phyloP scores from a whole-genome alignment of 2,888 invertebrate species.

The Cryptus viduatorius region DNA sequence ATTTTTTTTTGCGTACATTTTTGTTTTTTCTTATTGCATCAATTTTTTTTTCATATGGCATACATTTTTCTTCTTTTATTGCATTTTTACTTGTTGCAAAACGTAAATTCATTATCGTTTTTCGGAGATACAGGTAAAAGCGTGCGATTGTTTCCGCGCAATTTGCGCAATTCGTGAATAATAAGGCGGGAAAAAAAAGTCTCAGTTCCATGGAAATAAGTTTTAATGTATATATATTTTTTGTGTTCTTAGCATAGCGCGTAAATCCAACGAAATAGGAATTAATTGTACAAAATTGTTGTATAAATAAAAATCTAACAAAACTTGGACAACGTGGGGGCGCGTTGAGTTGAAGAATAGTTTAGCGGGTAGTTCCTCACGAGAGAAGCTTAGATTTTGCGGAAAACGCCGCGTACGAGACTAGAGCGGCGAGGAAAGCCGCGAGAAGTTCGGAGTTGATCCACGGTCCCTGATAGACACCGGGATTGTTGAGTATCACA shows the following conservation, averaged over 20 bases:
- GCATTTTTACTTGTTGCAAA: not conserved
- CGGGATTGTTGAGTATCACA: slow-evolving; percentile 90
- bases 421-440: slow-evolving; percentile 90
- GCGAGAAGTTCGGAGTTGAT: slow-evolving; percentile 97
- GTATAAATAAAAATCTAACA: slow-evolving; percentile 39
- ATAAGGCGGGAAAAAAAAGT: not conserved
- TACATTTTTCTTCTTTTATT: not conserved
- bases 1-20: no score
- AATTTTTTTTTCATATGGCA: no score
- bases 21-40: no score
- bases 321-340: slow-evolving; percentile 1
- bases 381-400: slow-evolving; percentile 93
- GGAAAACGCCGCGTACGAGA: slow-evolving; percentile 95
- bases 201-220: slow-evolving; percentile 18
- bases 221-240: slow-evolving; percentile 39
- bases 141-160: not conserved
- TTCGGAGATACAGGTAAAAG: not conserved
- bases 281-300: slow-evolving; percentile 61
- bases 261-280: slow-evolving; percentile 4
- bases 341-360: slow-evolving; percentile 9
- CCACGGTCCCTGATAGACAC: slow-evolving; percentile 96
- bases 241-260: not conserved
- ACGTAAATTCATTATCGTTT: not conserved
- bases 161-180: not conserved
- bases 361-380: slow-evolving; percentile 83